phyloP scores from a whole-genome alignment of 1,140 invertebrate species.

The Atta cephalotes region DNA sequence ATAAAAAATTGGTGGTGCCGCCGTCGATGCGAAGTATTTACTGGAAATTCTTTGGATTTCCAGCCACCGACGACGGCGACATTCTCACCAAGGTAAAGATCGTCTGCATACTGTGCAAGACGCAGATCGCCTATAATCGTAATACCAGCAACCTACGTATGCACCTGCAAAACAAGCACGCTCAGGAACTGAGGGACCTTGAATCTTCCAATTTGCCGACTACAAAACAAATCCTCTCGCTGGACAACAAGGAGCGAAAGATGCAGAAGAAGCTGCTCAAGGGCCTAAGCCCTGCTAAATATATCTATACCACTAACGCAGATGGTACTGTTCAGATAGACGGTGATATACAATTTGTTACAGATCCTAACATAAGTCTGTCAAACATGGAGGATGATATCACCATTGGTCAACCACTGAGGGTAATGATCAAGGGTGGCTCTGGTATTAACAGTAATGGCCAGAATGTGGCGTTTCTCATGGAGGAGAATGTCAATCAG shows the following conservation, averaged over 20 bases:
- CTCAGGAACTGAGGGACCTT: slow-evolving; percentile 84
- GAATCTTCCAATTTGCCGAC: slow-evolving; percentile 82
- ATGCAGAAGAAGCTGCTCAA: slow-evolving; percentile 83
- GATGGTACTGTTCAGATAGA: slow-evolving; percentile 86
- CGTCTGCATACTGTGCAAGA: slow-evolving; percentile 88
- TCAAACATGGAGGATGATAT: slow-evolving; percentile 82
- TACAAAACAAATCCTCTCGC: slow-evolving; percentile 67
- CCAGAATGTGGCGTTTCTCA: slow-evolving; percentile 79
- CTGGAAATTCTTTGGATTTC: slow-evolving; percentile 90
- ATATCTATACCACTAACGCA: slow-evolving; percentile 85
- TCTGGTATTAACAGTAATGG: slow-evolving; percentile 63
- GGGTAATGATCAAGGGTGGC: slow-evolving; percentile 82
- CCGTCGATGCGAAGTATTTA: slow-evolving; percentile 89
- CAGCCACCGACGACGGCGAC: slow-evolving; percentile 87
- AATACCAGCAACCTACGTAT: slow-evolving; percentile 89
- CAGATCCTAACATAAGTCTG: slow-evolving; percentile 82
- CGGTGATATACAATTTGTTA: slow-evolving; percentile 85
- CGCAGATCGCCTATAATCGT: slow-evolving; percentile 88
- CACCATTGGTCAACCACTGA: slow-evolving; percentile 79
- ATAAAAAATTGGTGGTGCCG: slow-evolving; percentile 87
- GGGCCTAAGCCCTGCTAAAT: slow-evolving; percentile 76
- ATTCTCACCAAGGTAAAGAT: slow-evolving; percentile 89
- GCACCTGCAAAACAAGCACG: slow-evolving; percentile 89
- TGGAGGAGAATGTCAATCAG: slow-evolving; percentile 78
- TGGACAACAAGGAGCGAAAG: slow-evolving; percentile 83